These are phyloP conservation scores for Oryzias curvinotus DNA, from an alignment of 2,113 vertebrate species.

Conservation along the genomic window DNA sequence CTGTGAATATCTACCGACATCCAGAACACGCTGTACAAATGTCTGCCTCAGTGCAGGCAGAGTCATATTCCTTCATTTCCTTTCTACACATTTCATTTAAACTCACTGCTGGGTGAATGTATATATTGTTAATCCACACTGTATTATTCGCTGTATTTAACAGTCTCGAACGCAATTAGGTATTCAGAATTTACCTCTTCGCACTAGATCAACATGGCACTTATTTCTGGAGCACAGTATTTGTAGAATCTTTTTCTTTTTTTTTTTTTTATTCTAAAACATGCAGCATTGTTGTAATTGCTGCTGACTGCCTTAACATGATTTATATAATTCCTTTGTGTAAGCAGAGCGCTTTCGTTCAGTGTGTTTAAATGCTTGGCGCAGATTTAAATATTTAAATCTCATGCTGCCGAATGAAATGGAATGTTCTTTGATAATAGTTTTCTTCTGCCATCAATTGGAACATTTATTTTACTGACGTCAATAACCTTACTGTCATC, in stretches of 20 bases:
- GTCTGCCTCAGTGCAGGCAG: too few species aligned
- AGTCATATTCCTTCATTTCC: too few species aligned
- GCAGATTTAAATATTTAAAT: conserved; percentile 2
- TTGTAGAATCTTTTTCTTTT: not conserved
- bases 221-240: not conserved
- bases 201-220: not conserved
- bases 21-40: too few species aligned
- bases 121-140: too few species aligned
- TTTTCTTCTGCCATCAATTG: conserved; percentile 26
- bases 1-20: too few species aligned
- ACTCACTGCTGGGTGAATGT: too few species aligned
- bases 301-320: not conserved
- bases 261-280: not conserved
- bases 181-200: not conserved
- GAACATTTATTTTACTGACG: conserved; percentile 25
- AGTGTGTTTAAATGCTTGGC: conserved; percentile 16
- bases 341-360: conserved; percentile 1
- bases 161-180: not conserved
- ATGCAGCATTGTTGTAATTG: not conserved
- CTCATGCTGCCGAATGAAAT: not conserved
- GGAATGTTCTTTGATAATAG: conserved; percentile 8
- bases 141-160: not conserved
- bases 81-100: too few species aligned
- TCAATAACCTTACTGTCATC: conserved; percentile 32
- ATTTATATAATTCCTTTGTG: not conserved